Base-by-base conservation (phyloP, 2,113 vertebrate genomes). In the Malaclemys terrapin region DNA sequence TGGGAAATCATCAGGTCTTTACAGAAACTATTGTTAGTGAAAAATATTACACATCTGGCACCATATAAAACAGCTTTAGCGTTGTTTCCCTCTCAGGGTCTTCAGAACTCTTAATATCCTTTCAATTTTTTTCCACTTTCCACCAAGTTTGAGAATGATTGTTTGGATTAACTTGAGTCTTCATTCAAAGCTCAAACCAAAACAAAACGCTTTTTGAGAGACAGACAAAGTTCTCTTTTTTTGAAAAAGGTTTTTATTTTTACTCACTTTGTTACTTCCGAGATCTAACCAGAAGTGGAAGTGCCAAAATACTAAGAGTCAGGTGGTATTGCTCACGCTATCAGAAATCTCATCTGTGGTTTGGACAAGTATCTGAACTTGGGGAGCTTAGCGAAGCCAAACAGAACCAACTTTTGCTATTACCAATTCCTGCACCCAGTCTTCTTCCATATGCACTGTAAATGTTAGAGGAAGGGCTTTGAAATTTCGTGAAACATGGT, bases 1-100 rank as follows among this genome's bases (percentile, higher is more conserved):
- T 91, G 85, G 84, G 88, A 93, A 90, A 80, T 88, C 72, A 65
- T 84, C 82, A 50, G 38, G 19, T 86, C 85, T 94, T 52, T 62
- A 4, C 35, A 19, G 42, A 90, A 8, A 53, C 5, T 42, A n/a
- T 35, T 2, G 2, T 94, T 92, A 93, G 82, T 69, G 86, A 94
- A 91, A 95, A 82, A 78, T 85, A 72, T 83, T 92, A 90, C 62
- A 80, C 65, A 72, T 87, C 27, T 91, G 50, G 84, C 84, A 62
- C 42, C 59, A 2, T 89, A 45, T 9, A 80, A 1, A 1, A 85
- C 82, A 91, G 75, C 56, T 93, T 56, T 93, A 95, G 79, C 24
- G 17, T 8, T 38, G 65, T 20, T n/a, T n/a, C 17, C 50, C 83
- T 87, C 47, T 54, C 6, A 25, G 62, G 5, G 53, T 35, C 42